A percentile compares a stretch with the other conserved stretches of the same genome.
Conservation (phyloP, 2,113 vertebrate species). For the Clarias macrocephalus region DNA sequence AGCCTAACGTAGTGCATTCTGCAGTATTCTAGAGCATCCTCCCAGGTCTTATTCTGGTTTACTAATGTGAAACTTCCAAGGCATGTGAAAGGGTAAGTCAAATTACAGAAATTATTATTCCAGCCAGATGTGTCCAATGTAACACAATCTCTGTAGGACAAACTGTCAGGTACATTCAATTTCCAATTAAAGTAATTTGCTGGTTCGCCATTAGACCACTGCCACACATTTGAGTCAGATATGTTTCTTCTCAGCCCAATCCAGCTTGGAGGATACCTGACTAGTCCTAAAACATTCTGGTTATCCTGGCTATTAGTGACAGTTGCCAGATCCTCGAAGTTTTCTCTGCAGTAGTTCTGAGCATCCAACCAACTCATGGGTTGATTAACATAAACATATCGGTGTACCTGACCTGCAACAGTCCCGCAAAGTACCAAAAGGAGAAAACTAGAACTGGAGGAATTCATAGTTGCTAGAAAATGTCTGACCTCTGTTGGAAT, state of each 20-base stretch:
- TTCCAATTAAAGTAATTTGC: neutral
- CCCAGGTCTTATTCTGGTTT: conserved; percentile 40
- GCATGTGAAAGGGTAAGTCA: neutral
- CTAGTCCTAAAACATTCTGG: neutral
- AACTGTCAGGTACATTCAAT: neutral
- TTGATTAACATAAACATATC: neutral
- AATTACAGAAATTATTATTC: neutral
- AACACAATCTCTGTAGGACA: neutral
- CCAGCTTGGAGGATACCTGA: neutral
- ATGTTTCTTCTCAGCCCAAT: conserved; percentile 25
- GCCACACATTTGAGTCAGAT: neutral
- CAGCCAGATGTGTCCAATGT: neutral
- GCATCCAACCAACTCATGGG: neutral
- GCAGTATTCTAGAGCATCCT: conserved; percentile 35
- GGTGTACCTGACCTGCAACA: neutral
- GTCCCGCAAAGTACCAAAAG: neutral
- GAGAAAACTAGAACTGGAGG: neutral
- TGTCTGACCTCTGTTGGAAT: neutral
- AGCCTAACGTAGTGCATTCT: conserved; percentile 19
- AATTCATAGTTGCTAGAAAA: neutral
- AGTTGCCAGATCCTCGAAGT: neutral
- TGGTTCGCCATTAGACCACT: conserved; percentile 31
- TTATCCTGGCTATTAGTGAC: neutral
- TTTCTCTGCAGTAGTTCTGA: neutral
- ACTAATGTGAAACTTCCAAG: conserved; percentile 1